Evolutionary conservation across 2,888 invertebrate species (phyloP).

Genomic region (Balanococcus diminutus): DNA sequence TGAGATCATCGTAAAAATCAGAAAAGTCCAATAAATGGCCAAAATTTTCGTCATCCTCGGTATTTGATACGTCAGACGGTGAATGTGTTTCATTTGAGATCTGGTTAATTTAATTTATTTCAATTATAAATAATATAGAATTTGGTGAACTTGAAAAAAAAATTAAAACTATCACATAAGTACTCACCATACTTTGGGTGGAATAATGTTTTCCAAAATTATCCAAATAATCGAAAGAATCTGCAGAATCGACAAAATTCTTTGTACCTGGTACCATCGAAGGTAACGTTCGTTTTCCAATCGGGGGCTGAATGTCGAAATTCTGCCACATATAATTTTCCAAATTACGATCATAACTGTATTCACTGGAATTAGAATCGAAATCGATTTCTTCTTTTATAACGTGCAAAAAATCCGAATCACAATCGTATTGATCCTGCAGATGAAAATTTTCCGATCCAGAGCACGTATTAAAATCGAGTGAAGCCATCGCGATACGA

Average conservation of each 20-base stretch:
- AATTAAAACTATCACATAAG: not conserved
- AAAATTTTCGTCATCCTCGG: constrained; percentile 21
- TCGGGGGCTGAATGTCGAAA: constrained; percentile 41
- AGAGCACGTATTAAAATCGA: not conserved
- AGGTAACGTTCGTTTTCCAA: constrained; percentile 42
- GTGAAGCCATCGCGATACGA: not conserved
- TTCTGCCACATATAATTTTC: constrained; percentile 46
- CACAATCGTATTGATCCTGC: not conserved
- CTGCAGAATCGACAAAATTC: constrained; percentile 52
- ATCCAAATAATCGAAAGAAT: not conserved
- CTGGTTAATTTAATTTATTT: not conserved
- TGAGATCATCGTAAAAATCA: constrained; percentile 33
- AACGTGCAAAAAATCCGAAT: not conserved
- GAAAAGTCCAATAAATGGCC: constrained; percentile 37
- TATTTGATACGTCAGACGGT: not conserved
- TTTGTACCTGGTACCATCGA: constrained; percentile 57
- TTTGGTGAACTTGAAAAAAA: not conserved
- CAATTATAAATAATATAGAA: not conserved
- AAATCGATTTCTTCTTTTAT: not conserved
- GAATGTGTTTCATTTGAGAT: not conserved
- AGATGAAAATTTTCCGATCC: not conserved
- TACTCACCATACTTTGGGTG: not conserved
- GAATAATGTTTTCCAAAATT: not conserved
- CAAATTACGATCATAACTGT: constrained; percentile 1
- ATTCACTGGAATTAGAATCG: not conserved